phyloP scores from a whole-genome alignment of 2,888 invertebrate genomes.

The Fragum whitleyi region DNA sequence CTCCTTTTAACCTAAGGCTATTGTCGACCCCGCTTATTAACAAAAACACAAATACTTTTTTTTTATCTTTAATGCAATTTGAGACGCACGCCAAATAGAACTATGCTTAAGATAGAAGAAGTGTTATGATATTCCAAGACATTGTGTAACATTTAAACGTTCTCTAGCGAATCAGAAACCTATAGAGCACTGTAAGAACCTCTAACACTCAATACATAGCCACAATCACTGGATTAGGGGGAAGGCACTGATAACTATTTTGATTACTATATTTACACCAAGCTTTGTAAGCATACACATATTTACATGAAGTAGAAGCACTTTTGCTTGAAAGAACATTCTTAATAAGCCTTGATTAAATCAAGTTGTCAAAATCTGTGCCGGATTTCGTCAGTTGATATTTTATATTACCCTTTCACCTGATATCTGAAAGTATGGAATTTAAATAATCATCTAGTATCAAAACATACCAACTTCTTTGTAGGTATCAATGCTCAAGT shows the following conservation, averaged over 20 bases:
- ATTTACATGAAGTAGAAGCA: slow-evolving; percentile 41
- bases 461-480: not conserved
- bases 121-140: slow-evolving; percentile 1
- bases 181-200: slow-evolving; percentile 30
- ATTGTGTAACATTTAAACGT: slow-evolving; percentile 1
- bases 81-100: no score
- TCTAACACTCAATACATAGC: slow-evolving; percentile 39
- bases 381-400: not conserved
- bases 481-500: not conserved
- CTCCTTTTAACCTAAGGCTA: not conserved
- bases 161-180: slow-evolving; percentile 14
- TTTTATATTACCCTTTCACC: not conserved
- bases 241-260: slow-evolving; percentile 30
- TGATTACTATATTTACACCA: slow-evolving; percentile 34
- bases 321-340: slow-evolving; percentile 21
- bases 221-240: slow-evolving; percentile 46
- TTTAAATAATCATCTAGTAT: not conserved
- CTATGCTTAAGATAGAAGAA: no score
- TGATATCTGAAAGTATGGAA: not conserved
- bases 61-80: no score
- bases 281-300: slow-evolving; percentile 37
- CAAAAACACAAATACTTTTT: not conserved
- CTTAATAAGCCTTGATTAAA: not conserved
- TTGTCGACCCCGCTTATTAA: not conserved
- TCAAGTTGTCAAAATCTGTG: not conserved